phyloP scores from a whole-genome alignment of 2,113 vertebrate species.

The Sylvia atricapilla region DNA sequence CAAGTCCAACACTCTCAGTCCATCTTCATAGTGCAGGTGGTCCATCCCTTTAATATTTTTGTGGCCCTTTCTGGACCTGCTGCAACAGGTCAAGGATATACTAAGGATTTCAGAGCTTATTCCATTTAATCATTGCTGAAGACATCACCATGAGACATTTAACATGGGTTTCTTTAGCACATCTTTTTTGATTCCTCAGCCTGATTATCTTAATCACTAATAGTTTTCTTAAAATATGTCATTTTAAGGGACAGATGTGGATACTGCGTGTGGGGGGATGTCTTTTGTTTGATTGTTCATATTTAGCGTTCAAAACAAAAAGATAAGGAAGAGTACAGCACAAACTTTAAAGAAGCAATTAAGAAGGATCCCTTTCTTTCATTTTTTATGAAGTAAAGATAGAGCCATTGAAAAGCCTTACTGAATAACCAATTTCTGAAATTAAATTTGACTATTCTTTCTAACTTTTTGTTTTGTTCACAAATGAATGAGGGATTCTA shows the following conservation, averaged over 20 bases:
- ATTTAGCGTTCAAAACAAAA: not conserved
- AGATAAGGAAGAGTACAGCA: not conserved
- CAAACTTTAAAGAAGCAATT: not conserved
- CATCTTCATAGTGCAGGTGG: fast-evolving
- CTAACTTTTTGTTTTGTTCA: not conserved
- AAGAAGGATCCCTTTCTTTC: not conserved
- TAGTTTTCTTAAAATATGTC: not conserved
- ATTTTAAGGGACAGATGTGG: not conserved
- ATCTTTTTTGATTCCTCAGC: not conserved
- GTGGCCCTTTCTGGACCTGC: not conserved
- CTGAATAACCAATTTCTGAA: not conserved
- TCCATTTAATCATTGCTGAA: not conserved
- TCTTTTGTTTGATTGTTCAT: not conserved
- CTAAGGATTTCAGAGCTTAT: not conserved
- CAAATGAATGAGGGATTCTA: not conserved
- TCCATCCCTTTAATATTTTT: not conserved
- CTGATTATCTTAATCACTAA: not conserved
- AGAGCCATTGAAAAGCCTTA: not conserved
- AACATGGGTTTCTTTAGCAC: not conserved
- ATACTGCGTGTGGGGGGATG: fast-evolving
- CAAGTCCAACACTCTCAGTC: not conserved
- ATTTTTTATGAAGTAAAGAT: not conserved
- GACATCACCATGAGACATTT: not conserved
- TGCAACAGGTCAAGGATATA: not conserved
- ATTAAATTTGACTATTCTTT: not conserved